phyloP scores from a whole-genome alignment of 2,888 invertebrate genomes.

The Mechanitis mazaeus region DNA sequence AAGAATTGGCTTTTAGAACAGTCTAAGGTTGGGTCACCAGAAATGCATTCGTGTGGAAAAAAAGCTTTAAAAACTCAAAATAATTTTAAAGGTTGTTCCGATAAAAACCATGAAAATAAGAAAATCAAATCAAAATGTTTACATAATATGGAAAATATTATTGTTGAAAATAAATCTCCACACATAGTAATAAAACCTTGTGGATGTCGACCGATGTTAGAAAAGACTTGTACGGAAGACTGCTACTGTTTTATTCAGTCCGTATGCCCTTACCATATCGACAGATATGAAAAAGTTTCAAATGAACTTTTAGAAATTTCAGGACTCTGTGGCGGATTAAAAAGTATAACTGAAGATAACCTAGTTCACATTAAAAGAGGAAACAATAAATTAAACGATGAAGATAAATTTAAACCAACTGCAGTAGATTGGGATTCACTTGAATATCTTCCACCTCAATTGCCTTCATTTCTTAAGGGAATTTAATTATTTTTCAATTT shows the following conservation, averaged over 20 bases:
- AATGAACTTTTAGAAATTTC: slow-evolving; percentile 40
- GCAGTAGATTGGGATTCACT: slow-evolving; percentile 41
- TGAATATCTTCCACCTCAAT: slow-evolving; percentile 48
- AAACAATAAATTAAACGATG: slow-evolving; percentile 5
- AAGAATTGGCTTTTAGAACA: slow-evolving; percentile 23
- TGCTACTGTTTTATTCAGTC: slow-evolving; percentile 35
- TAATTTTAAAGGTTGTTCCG: slow-evolving; percentile 3
- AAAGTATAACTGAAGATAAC: slow-evolving; percentile 10
- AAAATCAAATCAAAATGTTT: background rate
- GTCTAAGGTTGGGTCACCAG: background rate
- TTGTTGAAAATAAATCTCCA: slow-evolving; percentile 23
- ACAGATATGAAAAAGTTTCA: slow-evolving; percentile 34
- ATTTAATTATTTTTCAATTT: slow-evolving; percentile 10
- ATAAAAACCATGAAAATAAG: background rate
- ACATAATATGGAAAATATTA: slow-evolving; percentile 8
- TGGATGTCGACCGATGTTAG: slow-evolving; percentile 21
- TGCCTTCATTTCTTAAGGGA: slow-evolving; percentile 47
- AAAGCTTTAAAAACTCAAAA: slow-evolving; percentile 4
- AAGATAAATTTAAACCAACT: slow-evolving; percentile 7
- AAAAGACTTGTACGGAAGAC: slow-evolving; percentile 28
- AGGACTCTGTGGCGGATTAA: slow-evolving; percentile 29
- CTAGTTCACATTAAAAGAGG: slow-evolving; percentile 1
- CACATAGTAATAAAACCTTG: slow-evolving; percentile 40
- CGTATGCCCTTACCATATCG: slow-evolving; percentile 35
- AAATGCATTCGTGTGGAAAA: background rate